Evolutionary conservation across 2,797 vertebrate genomes (phyloP), one percentile per base, ranked within the genome.

Genomic region (Margarornis squamiger): DNA sequence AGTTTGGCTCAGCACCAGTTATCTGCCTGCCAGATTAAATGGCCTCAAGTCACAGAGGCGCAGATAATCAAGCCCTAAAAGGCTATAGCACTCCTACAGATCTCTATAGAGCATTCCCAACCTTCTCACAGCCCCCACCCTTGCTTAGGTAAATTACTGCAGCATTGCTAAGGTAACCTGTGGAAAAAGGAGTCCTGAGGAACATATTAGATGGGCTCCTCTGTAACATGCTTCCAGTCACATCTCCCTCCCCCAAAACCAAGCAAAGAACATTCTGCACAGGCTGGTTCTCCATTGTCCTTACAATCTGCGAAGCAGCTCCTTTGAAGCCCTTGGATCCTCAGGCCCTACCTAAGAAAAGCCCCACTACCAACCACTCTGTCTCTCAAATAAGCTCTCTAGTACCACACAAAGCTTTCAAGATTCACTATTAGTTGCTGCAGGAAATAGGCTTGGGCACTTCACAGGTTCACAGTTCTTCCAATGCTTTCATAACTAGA

Each of bases 391-490:
- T 2, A 63, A 45, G 29, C 34, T 67, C 18, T 16, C n/a, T 49
- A 34, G 14, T 52, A 36, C 39, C 62, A 61, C 29, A 49, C 26
- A 36, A 65, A 88, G 16, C 74, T 93, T 79, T 71, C 62, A 84
- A 85, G 39, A 34, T 21, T 72, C 30, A 41, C 48, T 70, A 32
- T 51, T 59, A 91, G 68, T 48, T 87, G 26, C 49, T 91, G 52
- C 80, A 88, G 29, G 24, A 90, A 94, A 77, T 46, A 87, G 6
- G 2, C 45, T 55, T 90, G 68, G 67, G 52, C 71, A 67, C 92
- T 96, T 95, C 78, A 82, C 20, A 94, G 85, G 61, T 88, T 59
- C 9, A 22, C 63, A 96, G 84, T 87, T 96, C 61, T 51, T 93
- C 49, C 55, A 82, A 76, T 94, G 95, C 41, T 88, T 92, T 80